Conservation (phyloP, 1,140 invertebrate genomes). For the Drosophila tropicalis region DNA sequence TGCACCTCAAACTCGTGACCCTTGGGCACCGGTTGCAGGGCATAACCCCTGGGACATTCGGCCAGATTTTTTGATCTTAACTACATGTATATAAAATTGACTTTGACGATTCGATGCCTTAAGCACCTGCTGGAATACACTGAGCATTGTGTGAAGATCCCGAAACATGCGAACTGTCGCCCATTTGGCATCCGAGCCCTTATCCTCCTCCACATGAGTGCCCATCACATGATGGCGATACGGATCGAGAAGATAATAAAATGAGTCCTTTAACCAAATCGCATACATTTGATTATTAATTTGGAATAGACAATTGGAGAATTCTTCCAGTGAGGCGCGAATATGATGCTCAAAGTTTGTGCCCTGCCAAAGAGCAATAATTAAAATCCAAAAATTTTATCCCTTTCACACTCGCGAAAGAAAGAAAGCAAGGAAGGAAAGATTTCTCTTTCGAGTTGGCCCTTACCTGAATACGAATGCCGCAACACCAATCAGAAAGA, state of each 20-base stretch:
- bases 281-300: conserved; percentile 73
- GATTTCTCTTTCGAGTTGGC: no score
- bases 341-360: conserved; percentile 52
- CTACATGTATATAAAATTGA: conserved; percentile 54
- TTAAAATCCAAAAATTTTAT: no score
- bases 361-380: neutral
- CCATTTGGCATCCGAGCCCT: conserved; percentile 34
- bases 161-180: conserved; percentile 76
- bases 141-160: conserved; percentile 48
- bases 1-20: conserved; percentile 32
- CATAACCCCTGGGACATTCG: conserved; percentile 44
- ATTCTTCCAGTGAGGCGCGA: conserved; percentile 20
- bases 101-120: conserved; percentile 62
- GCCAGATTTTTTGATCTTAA: conserved; percentile 59
- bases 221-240: conserved; percentile 64
- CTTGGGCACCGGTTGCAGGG: conserved; percentile 23
- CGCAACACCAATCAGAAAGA: conserved; percentile 51
- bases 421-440: no score
- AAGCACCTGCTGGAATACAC: conserved; percentile 67
- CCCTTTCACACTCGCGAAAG: no score
- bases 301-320: conserved; percentile 62
- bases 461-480: conserved; percentile 16
- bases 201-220: conserved; percentile 13
- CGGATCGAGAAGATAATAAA: conserved; percentile 74
- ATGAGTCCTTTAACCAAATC: conserved; percentile 66